Evolutionary conservation across 2,888 invertebrate genomes (phyloP).

Genomic region (Limnephilus auricula): DNA sequence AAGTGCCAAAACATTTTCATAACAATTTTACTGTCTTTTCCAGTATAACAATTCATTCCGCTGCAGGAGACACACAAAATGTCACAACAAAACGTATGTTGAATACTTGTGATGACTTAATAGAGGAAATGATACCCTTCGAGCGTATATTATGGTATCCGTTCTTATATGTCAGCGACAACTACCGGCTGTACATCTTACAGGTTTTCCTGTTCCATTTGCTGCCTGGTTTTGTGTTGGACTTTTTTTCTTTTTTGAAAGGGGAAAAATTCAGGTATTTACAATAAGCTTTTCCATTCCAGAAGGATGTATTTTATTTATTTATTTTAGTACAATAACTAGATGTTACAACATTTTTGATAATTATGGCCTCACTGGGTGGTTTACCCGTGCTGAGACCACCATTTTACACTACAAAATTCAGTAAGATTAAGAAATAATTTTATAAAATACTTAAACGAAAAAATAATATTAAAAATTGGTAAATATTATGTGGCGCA

Average conservation of each 20-base stretch:
- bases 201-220: constrained; percentile 53
- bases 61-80: constrained; percentile 54
- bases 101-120: not conserved
- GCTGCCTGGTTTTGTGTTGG: constrained; percentile 59
- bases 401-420: too few species aligned
- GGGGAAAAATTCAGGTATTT: constrained; percentile 55
- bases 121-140: constrained; percentile 20
- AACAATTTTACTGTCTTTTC: constrained; percentile 35
- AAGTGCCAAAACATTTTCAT: too few species aligned
- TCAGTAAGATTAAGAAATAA: too few species aligned
- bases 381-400: too few species aligned
- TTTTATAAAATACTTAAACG: too few species aligned
- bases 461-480: too few species aligned
- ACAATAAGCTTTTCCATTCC: not conserved
- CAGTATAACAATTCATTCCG: constrained; percentile 58
- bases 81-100: not conserved
- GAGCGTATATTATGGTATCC: constrained; percentile 57
- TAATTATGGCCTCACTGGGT: too few species aligned
- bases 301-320: too few species aligned
- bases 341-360: too few species aligned
- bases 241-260: constrained; percentile 40
- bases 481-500: too few species aligned
- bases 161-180: constrained; percentile 31
- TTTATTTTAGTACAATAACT: too few species aligned
- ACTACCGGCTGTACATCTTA: constrained; percentile 39